These are phyloP conservation scores for Itoplectis maculator DNA, from an alignment of 2,888 invertebrate genomes.

Conservation along the genomic window DNA sequence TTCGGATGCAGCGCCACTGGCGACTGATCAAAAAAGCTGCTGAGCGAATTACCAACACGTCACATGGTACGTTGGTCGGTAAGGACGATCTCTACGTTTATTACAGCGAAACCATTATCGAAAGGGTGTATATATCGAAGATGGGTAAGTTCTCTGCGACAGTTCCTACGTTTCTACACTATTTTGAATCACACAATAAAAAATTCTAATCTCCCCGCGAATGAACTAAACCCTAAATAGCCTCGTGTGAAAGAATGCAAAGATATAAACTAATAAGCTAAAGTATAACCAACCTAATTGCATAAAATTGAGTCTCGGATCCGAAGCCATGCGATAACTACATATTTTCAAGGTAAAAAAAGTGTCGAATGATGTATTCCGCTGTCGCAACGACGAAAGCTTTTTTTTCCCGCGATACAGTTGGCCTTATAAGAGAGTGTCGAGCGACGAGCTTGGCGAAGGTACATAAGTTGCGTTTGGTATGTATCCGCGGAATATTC, in stretches of 20 bases:
- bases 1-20: background rate
- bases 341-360: background rate
- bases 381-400: background rate
- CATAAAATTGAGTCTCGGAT: background rate
- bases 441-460: slow-evolving; percentile 48
- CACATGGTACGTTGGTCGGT: background rate
- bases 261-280: background rate
- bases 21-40: background rate
- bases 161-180: background rate
- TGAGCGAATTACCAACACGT: background rate
- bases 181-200: background rate
- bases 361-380: slow-evolving; percentile 30
- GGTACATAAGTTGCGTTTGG: slow-evolving; percentile 7
- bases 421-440: slow-evolving; percentile 57
- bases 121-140: background rate
- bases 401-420: slow-evolving; percentile 56
- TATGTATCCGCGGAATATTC: slow-evolving; percentile 41
- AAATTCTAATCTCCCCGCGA: too few species aligned
- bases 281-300: background rate
- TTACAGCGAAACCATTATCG: background rate
- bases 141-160: background rate
- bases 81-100: background rate
- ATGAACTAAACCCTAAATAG: background rate
- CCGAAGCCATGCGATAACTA: background rate
- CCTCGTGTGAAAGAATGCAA: background rate